A percentile compares a stretch with the other conserved stretches of the same genome.
phyloP scores from a whole-genome alignment of 2,797 vertebrate species.

The Enteromius treurensis region DNA sequence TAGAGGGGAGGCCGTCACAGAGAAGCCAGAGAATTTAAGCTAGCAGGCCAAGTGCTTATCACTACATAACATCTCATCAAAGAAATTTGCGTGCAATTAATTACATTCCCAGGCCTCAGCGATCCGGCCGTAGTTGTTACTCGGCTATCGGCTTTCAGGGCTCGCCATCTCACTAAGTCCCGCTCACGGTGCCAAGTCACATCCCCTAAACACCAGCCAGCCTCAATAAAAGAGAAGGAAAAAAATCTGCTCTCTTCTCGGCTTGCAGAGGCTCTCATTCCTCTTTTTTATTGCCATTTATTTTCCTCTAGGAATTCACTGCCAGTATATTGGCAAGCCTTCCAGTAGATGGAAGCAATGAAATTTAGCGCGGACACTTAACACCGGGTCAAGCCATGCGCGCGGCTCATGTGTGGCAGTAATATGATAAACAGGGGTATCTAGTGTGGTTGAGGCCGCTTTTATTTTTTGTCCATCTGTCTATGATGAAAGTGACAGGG shows the following conservation, averaged over 20 bases:
- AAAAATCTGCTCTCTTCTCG: constrained; percentile 80
- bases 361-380: constrained; percentile 98
- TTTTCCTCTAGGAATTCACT: constrained; percentile 98
- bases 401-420: constrained; percentile 87
- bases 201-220: constrained; percentile 81
- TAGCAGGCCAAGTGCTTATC: constrained; percentile 87
- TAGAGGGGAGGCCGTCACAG: background rate
- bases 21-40: constrained; percentile 79
- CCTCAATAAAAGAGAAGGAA: constrained; percentile 83
- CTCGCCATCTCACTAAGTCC: constrained; percentile 83
- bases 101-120: constrained; percentile 90
- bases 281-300: constrained; percentile 99
- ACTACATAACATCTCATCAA: constrained; percentile 92
- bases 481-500: constrained; percentile 75
- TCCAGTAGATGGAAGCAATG: constrained; percentile 97
- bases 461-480: constrained; percentile 70
- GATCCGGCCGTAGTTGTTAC: constrained; percentile 85
- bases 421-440: constrained; percentile 95
- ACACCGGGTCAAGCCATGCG: constrained; percentile 91
- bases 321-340: constrained; percentile 98
- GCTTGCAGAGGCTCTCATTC: constrained; percentile 91
- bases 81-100: constrained; percentile 95
- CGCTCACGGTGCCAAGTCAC: constrained; percentile 88
- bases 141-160: constrained; percentile 88
- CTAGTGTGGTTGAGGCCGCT: constrained; percentile 78